phyloP scores from a whole-genome alignment of 2,888 invertebrate species.

The Nycteola revayana region DNA sequence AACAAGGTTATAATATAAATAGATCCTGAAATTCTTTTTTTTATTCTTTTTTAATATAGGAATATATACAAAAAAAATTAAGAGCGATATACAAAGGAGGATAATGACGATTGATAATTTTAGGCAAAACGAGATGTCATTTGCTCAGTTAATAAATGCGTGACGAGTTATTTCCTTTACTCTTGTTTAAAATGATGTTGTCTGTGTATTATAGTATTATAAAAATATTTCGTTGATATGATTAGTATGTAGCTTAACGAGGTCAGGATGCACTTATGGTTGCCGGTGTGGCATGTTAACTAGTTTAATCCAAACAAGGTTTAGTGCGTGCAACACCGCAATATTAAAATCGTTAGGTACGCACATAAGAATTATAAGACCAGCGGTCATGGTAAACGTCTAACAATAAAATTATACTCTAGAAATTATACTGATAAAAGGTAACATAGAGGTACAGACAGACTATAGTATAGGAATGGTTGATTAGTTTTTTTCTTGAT shows the following conservation, averaged over 20 bases:
- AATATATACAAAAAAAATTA: no score
- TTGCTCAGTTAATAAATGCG: no score
- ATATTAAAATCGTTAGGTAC: constrained; percentile 57
- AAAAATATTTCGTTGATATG: constrained; percentile 21
- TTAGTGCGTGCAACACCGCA: constrained; percentile 54
- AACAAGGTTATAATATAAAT: constrained; percentile 39
- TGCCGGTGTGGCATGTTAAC: constrained; percentile 54
- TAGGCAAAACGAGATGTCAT: no score
- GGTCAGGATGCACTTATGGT: constrained; percentile 56
- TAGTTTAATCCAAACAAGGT: constrained; percentile 64
- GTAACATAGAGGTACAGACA: no score
- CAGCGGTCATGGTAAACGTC: constrained; percentile 70
- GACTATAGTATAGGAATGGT: no score
- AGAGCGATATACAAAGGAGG: no score
- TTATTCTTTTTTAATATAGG: no score
- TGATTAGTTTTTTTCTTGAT: no score
- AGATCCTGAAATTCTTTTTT: constrained; percentile 32
- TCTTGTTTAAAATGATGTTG: background rate
- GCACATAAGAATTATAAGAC: constrained; percentile 52
- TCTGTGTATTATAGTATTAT: background rate
- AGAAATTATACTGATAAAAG: no score
- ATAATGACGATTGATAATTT: no score
- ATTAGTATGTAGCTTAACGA: constrained; percentile 38
- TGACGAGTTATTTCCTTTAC: no score
- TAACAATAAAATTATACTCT: constrained; percentile 55